These are phyloP conservation scores for Prolemur simus DNA, from an alignment of 2,113 vertebrate species.

Conservation along the genomic window DNA sequence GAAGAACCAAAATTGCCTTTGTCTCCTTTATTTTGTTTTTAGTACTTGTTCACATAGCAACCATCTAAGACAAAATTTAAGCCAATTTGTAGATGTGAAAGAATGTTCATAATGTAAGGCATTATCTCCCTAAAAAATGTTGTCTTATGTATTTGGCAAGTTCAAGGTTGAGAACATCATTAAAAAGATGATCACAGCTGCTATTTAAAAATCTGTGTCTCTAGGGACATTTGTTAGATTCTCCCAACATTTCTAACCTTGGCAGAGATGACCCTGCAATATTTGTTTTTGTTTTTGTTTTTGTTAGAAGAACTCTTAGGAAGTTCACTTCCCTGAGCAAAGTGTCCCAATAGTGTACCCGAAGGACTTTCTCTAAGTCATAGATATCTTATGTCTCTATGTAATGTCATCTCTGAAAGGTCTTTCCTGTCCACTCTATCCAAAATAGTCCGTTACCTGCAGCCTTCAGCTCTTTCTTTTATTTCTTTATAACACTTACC, in stretches of 20 bases:
- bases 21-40: constrained; percentile 28
- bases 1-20: background rate
- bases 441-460: background rate
- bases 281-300: constrained; percentile 16
- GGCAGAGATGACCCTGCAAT: background rate
- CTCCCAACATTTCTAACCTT: background rate
- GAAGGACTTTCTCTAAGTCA: background rate
- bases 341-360: background rate
- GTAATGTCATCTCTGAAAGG: background rate
- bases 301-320: background rate
- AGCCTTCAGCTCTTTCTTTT: background rate
- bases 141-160: background rate
- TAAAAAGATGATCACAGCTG: background rate
- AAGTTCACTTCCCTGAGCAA: constrained; percentile 20
- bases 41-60: background rate
- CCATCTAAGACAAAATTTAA: constrained; percentile 19
- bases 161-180: constrained; percentile 14
- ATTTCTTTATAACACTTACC: background rate
- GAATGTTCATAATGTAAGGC: background rate
- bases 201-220: constrained; percentile 18
- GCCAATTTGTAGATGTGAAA: background rate
- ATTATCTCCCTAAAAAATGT: background rate
- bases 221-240: background rate
- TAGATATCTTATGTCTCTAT: background rate
- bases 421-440: background rate